Percentiles rank a stretch among this genome's conserved stretches.
phyloP scores from a whole-genome alignment of 2,888 invertebrate genomes.

The Lochmaea capreae region DNA sequence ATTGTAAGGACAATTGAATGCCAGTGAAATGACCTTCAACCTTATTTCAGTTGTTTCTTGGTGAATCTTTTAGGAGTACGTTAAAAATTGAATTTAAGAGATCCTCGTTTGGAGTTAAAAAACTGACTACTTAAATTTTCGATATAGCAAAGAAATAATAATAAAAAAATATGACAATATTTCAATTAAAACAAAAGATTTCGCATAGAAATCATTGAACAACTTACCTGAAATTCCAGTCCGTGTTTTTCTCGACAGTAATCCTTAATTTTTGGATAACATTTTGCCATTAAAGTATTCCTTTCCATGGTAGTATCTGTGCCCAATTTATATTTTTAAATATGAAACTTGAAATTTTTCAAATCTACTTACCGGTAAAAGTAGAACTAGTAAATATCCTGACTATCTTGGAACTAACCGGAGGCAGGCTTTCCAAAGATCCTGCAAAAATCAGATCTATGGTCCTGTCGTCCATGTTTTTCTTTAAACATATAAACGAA shows the following conservation, averaged over 20 bases:
- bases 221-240: conserved; percentile 91
- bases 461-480: conserved; percentile 86
- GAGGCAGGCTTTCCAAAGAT: conserved; percentile 87
- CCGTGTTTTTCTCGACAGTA: conserved; percentile 98
- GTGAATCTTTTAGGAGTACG: too few relatives aligned
- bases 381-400: conserved; percentile 98
- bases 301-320: conserved; percentile 96
- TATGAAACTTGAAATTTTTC: neutral
- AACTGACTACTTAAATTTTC: too few relatives aligned
- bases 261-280: conserved; percentile 96
- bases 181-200: too few relatives aligned
- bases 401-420: conserved; percentile 97
- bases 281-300: conserved; percentile 97
- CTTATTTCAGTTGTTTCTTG: too few relatives aligned
- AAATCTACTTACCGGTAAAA: conserved; percentile 83
- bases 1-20: too few relatives aligned
- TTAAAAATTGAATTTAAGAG: too few relatives aligned
- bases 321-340: neutral
- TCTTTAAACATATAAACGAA: neutral
- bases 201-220: too few relatives aligned
- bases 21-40: too few relatives aligned
- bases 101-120: too few relatives aligned
- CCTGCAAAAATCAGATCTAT: conserved; percentile 93
- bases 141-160: too few relatives aligned
- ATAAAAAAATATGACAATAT: too few relatives aligned